Percentiles rank a stretch among this genome's conserved stretches.
Evolutionary conservation across 2,113 vertebrate species (phyloP).

Genomic region (Cynoglossus semilaevis): DNA sequence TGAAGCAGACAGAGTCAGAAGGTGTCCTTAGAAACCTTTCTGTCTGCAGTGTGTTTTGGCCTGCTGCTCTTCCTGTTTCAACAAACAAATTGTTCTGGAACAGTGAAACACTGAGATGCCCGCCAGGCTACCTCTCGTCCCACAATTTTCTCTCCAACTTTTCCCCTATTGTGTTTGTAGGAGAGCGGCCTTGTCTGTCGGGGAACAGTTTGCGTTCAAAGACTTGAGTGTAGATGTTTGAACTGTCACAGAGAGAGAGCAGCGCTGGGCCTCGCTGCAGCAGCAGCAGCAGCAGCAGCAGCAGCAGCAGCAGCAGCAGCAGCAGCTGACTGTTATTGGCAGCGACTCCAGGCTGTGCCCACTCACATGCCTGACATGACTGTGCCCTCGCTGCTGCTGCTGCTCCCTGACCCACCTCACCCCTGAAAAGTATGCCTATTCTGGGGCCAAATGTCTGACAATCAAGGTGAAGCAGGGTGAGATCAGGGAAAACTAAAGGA

Average conservation of each 20-base stretch:
- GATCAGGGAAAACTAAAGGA: constrained; percentile 29
- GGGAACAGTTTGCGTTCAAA: constrained; percentile 6
- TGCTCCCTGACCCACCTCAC: background rate
- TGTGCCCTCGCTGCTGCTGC: constrained; percentile 35
- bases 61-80: constrained; percentile 46
- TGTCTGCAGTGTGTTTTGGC: constrained; percentile 36
- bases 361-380: constrained; percentile 58
- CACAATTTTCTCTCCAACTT: constrained; percentile 36
- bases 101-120: constrained; percentile 47
- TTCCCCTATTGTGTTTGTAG: constrained; percentile 21
- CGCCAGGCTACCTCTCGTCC: constrained; percentile 24
- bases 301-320: constrained; percentile 36
- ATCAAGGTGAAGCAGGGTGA: constrained; percentile 34
- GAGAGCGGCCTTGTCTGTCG: constrained; percentile 12
- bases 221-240: constrained; percentile 15
- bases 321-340: constrained; percentile 51
- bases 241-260: constrained; percentile 24
- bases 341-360: constrained; percentile 45
- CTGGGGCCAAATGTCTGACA: constrained; percentile 36
- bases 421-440: constrained; percentile 23
- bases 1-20: constrained; percentile 37
- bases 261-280: constrained; percentile 23
- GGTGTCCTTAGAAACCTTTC: constrained; percentile 43
- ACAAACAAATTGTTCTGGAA: constrained; percentile 50
- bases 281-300: constrained; percentile 35